Percentiles rank a stretch among this genome's conserved stretches.
These are phyloP conservation scores for Geodia barretti DNA, from an alignment of 37 sponge, comb jelly and placozoan genomes.

Conservation along the genomic window DNA sequence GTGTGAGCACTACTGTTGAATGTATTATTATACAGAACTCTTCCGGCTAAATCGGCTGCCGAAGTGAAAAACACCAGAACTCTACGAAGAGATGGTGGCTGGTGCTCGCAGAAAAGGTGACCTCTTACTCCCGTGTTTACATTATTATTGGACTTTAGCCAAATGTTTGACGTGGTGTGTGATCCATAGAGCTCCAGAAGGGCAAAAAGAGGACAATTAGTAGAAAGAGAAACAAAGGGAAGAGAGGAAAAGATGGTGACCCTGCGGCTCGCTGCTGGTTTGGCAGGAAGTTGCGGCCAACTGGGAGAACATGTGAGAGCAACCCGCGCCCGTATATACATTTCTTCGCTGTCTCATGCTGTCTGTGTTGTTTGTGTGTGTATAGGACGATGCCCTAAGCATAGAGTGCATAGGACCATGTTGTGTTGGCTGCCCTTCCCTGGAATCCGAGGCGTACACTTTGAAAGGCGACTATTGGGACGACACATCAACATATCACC, in stretches of 20 bases:
- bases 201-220: conserved; percentile 62
- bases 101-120: conserved; percentile 83
- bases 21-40: conserved; percentile 53
- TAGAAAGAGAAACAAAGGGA: conserved; percentile 55
- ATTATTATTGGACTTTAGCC: no score
- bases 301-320: conserved; percentile 85
- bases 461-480: no score
- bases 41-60: conserved; percentile 85
- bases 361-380: no score
- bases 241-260: conserved; percentile 77
- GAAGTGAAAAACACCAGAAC: no score
- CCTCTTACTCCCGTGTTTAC: not conserved
- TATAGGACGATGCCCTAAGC: no score
- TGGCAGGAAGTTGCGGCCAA: conserved; percentile 91
- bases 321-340: no score
- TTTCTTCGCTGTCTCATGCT: no score
- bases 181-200: conserved; percentile 67
- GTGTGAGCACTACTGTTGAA: not conserved
- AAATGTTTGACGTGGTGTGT: no score
- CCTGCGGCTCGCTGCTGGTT: conserved; percentile 31
- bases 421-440: no score
- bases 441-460: no score
- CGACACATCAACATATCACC: no score
- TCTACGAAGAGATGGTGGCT: conserved; percentile 83
- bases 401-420: no score